These are phyloP conservation scores for Rhizomys pruinosus DNA, from an alignment of 2,113 vertebrate genomes.

Conservation along the genomic window DNA sequence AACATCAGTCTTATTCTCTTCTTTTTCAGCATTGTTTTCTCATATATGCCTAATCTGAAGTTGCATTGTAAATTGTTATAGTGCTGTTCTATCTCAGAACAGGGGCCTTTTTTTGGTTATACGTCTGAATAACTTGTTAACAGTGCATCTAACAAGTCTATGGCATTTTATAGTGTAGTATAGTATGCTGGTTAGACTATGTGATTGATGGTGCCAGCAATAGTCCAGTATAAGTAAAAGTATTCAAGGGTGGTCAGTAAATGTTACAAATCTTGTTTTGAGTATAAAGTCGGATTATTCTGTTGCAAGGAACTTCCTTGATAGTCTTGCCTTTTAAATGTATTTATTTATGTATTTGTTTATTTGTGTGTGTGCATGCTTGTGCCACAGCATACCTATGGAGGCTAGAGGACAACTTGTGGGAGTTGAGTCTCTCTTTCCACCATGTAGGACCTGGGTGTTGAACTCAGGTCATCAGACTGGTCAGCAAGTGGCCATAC, in stretches of 20 bases:
- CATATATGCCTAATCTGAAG: neutral
- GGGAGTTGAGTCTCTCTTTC: too few relatives aligned
- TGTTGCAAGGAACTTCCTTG: neutral
- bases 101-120: neutral
- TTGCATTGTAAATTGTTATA: conserved; percentile 26
- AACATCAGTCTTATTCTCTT: neutral
- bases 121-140: neutral
- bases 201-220: neutral
- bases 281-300: conserved; percentile 11
- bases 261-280: conserved; percentile 21
- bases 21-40: neutral
- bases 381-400: too few relatives aligned
- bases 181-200: neutral
- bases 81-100: neutral
- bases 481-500: too few relatives aligned
- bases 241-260: neutral
- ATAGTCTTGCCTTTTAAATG: neutral
- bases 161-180: neutral
- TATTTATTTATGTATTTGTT: neutral
- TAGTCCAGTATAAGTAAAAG: neutral
- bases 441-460: too few relatives aligned
- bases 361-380: too few relatives aligned
- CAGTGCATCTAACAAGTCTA: neutral
- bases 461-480: too few relatives aligned
- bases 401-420: too few relatives aligned